Evolutionary conservation across 2,888 invertebrate species (phyloP), one percentile per base, ranked within the genome.

Genomic region (Hermaeophaga mercurialis): DNA sequence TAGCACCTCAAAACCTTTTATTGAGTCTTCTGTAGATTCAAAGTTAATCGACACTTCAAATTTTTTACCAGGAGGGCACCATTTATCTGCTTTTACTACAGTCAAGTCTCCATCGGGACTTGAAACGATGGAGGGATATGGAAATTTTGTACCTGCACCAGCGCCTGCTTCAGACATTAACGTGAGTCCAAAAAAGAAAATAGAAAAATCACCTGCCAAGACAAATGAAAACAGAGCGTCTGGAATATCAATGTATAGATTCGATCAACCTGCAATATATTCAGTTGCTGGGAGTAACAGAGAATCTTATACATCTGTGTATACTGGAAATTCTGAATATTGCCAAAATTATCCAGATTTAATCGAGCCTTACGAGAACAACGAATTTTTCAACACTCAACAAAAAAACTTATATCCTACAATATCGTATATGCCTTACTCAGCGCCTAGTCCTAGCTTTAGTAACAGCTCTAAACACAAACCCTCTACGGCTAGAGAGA

Each of bases 251-350:
- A 68, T 79, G 43, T 82, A 79, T 64, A 73, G 80, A 46, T 78
- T 76, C 54, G 81, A 83, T 48, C 82, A 87, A 71, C 83, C 86
- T 12, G 88, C 88, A 28, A 89, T 89, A 72, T 89, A 89, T 73
- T 89, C 89, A 1, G 86, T 89, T 12, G 89, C 89, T 43, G 89
- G 88, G 41, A 83, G 81, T 63, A 87, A 88, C 78, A 82, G 86
- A 54, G 85, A 87, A 65, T 82, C 84, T 50, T 88, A 87, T 69
- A 88, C 88, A n/a, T 87, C 86, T 44, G 87, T 89, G 6, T 88
- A 88, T 74, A 88, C 88, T 12, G 85, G 85, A 58, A 85, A 86
- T 45, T 82, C 84, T 66, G 83, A 84, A 65, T 78, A 79, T 2
- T 80, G 83, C 60, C 84, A 86, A 75, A 81, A 81, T 76, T 87